Evolutionary conservation across 2,888 invertebrate species (phyloP).

Genomic region (Scaptomyza caliginosa): DNA sequence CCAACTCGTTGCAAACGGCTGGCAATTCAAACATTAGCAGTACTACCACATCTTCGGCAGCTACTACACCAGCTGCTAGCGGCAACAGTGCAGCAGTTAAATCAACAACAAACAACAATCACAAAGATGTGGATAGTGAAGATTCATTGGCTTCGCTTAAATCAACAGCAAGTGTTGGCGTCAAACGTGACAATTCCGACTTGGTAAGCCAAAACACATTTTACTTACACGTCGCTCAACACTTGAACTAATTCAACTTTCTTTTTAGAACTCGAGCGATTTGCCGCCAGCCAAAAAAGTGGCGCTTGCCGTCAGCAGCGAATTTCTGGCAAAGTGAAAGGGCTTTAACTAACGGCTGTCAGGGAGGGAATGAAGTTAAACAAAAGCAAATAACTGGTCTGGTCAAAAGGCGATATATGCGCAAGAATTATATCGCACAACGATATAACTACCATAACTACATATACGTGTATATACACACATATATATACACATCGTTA

Average conservation of each 20-base stretch:
- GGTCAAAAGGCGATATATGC: slow-evolving; percentile 17
- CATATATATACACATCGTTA: slow-evolving; percentile 5
- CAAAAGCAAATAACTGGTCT: slow-evolving; percentile 24
- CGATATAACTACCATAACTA: slow-evolving; percentile 4
- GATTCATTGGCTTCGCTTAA: slow-evolving; percentile 43
- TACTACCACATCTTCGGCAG: background rate
- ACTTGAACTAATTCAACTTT: background rate
- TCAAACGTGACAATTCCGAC: slow-evolving; percentile 40
- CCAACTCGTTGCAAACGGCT: slow-evolving; percentile 28
- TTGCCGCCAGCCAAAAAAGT: slow-evolving; percentile 64
- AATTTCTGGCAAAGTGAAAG: slow-evolving; percentile 55
- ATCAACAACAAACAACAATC: slow-evolving; percentile 41
- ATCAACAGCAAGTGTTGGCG: slow-evolving; percentile 6
- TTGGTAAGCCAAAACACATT: slow-evolving; percentile 29
- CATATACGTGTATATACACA: background rate
- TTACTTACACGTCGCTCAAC: background rate
- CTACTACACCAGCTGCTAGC: background rate
- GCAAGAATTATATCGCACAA: slow-evolving; percentile 5
- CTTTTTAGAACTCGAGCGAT: slow-evolving; percentile 47
- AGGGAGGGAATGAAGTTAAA: background rate
- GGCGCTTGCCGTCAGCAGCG: slow-evolving; percentile 38
- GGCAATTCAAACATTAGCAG: slow-evolving; percentile 23
- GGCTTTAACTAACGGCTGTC: background rate
- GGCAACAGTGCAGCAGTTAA: slow-evolving; percentile 43
- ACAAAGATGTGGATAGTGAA: slow-evolving; percentile 44